Conservation (phyloP, 2,797 vertebrate genomes). For the Cirrhinus mrigala region DNA sequence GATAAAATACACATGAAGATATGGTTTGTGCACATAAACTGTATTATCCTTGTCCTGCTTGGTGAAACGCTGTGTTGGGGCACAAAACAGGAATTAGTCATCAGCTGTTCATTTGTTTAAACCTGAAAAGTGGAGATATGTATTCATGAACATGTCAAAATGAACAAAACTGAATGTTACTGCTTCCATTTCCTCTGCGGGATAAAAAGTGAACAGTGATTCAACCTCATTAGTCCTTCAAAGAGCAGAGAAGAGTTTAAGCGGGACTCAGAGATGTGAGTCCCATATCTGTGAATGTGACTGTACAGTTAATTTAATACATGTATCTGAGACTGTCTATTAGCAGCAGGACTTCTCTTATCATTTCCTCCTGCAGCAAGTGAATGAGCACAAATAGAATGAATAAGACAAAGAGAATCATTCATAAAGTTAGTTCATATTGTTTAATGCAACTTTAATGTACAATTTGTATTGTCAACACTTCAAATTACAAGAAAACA, state of each 20-base stretch:
- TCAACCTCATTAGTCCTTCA: constrained; percentile 28
- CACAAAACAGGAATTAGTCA: constrained; percentile 7
- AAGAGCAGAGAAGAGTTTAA: neutral
- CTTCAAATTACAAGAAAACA: neutral
- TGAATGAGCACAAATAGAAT: constrained; percentile 22
- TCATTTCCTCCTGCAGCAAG: neutral
- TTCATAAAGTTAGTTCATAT: constrained; percentile 17
- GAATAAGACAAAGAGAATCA: constrained; percentile 12
- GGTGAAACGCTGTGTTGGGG: neutral
- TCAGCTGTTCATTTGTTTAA: neutral
- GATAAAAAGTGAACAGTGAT: neutral
- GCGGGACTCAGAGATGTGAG: neutral
- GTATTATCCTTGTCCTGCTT: neutral
- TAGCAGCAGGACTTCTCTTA: constrained; percentile 2
- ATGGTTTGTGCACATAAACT: neutral
- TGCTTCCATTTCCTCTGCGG: neutral
- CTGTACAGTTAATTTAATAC: constrained; percentile 10
- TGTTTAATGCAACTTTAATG: neutral
- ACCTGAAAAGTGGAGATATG: neutral
- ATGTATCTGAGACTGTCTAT: constrained; percentile 16
- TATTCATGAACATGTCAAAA: constrained; percentile 23
- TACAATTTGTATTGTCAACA: neutral
- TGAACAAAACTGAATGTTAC: neutral
- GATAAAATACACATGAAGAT: constrained; percentile 1
- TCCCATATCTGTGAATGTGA: constrained; percentile 12